phyloP scores from a whole-genome alignment of 1,140 invertebrate species.

The Leptinotarsa defecta region DNA sequence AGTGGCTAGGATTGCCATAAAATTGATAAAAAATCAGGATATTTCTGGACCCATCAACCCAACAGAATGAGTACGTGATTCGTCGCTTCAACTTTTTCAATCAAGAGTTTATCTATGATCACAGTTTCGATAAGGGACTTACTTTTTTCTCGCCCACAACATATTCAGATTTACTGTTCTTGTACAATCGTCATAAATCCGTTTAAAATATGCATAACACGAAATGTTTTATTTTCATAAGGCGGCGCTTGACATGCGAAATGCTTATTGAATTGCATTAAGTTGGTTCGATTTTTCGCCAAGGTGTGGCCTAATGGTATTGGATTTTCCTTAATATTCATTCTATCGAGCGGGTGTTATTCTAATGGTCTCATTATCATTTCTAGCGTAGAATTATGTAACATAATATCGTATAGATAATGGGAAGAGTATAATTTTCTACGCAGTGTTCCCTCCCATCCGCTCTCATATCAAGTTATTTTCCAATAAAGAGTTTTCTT shows the following conservation, averaged over 20 bases:
- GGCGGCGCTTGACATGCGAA: slow-evolving; percentile 10
- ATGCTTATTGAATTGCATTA: slow-evolving; percentile 16
- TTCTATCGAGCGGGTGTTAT: background rate
- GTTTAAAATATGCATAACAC: slow-evolving; percentile 17
- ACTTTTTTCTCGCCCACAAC: background rate
- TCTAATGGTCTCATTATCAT: slow-evolving; percentile 13
- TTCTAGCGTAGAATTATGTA: background rate
- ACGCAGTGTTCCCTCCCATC: no score
- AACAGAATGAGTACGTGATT: no score
- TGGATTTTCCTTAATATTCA: slow-evolving; percentile 13
- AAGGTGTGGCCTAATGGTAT: slow-evolving; percentile 22
- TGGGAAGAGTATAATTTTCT: no score
- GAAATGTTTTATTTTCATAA: slow-evolving; percentile 9
- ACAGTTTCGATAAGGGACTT: background rate
- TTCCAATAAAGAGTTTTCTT: no score
- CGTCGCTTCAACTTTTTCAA: no score
- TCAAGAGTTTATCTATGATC: no score
- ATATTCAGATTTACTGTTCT: slow-evolving; percentile 11
- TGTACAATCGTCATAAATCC: background rate
- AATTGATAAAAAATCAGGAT: no score
- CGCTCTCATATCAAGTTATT: no score
- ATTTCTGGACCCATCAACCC: no score
- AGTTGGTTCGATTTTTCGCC: slow-evolving; percentile 19
- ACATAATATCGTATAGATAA: background rate
- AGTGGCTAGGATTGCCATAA: no score